phyloP scores from a whole-genome alignment of 1,140 invertebrate species.

The Subanguina moxae region DNA sequence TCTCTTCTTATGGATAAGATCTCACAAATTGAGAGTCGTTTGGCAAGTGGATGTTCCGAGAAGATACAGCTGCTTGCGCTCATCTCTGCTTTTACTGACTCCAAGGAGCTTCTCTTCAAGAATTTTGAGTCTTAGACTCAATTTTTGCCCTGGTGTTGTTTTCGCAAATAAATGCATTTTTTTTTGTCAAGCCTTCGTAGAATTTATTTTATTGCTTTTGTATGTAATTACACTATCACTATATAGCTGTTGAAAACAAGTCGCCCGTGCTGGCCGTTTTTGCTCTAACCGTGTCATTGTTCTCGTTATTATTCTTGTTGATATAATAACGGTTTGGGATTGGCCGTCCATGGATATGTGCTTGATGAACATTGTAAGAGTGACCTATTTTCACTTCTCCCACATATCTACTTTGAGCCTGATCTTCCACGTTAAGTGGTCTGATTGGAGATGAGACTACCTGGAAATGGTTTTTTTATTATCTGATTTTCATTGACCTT shows the following conservation, averaged over 20 bases:
- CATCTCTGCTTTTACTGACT: conserved; percentile 33
- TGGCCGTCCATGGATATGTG: conserved; percentile 18
- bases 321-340: neutral
- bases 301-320: neutral
- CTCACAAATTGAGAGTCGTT: conserved; percentile 39
- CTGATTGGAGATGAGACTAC: neutral
- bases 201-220: neutral
- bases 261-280: neutral
- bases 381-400: conserved; percentile 17
- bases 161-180: no score
- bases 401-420: conserved; percentile 6
- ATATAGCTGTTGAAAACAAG: neutral
- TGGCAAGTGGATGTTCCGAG: conserved; percentile 47
- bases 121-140: conserved; percentile 15
- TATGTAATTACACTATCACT: neutral
- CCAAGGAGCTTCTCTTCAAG: conserved; percentile 26
- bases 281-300: neutral
- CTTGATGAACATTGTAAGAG: neutral
- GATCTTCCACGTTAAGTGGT: neutral
- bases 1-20: conserved; percentile 33
- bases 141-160: no score
- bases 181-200: neutral
- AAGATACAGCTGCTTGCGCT: conserved; percentile 44
- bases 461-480: neutral
- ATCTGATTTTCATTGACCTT: no score